Percentiles rank a stretch among this genome's conserved stretches.
These are phyloP conservation scores for Dolichomitus sp. DNA, from an alignment of 2,888 invertebrate genomes.

Conservation along the genomic window DNA sequence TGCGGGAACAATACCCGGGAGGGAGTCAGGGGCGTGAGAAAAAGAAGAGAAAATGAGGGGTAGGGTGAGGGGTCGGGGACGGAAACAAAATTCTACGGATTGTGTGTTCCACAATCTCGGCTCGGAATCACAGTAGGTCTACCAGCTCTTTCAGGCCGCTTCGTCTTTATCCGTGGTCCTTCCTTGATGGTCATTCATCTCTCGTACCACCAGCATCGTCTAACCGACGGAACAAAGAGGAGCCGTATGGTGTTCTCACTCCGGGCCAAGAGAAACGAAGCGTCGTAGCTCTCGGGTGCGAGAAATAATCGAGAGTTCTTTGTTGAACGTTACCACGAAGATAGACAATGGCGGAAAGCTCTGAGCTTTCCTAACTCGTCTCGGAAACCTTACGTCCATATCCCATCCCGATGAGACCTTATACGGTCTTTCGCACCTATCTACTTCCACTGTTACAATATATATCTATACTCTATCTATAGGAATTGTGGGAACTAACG, in stretches of 20 bases:
- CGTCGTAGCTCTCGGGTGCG: conserved; percentile 9
- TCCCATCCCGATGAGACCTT: neutral
- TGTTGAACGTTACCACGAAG: conserved; percentile 13
- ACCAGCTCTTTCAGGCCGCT: conserved; percentile 2
- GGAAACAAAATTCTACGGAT: neutral
- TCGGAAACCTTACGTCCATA: neutral
- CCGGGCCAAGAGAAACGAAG: conserved; percentile 22
- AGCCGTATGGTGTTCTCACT: neutral
- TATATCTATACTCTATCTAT: neutral
- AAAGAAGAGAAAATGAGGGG: neutral
- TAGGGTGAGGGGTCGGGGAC: no score
- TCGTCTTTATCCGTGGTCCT: conserved; percentile 3
- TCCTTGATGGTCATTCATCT: conserved; percentile 26
- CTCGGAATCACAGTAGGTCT: neutral
- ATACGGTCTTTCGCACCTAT: neutral
- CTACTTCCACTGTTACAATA: neutral
- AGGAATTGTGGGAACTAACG: conserved; percentile 15
- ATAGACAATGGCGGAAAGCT: conserved; percentile 30
- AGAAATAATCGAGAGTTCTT: conserved; percentile 55
- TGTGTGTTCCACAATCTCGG: conserved; percentile 3
- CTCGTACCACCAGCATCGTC: conserved; percentile 1
- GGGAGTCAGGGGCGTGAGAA: neutral
- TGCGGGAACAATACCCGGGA: neutral
- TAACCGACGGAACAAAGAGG: conserved; percentile 19
- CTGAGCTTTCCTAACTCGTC: conserved; percentile 19